Evolutionary conservation across 2,113 vertebrate species (phyloP).

Genomic region (Greenwoodochromis staneri): DNA sequence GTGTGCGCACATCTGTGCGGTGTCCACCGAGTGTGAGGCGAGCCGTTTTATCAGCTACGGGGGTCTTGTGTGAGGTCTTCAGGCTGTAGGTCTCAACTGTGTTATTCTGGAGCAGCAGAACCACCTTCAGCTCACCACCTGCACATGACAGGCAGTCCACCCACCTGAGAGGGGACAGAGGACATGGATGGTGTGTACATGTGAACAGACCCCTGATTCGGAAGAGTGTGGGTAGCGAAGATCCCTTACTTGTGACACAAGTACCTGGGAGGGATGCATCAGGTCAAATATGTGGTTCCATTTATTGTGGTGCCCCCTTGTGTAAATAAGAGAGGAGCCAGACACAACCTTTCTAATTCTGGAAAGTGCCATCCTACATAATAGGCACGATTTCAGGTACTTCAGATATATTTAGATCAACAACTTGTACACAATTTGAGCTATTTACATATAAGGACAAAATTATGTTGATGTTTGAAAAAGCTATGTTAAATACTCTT

Average conservation of each 20-base stretch:
- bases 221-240: neutral
- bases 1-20: conserved; percentile 84
- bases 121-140: conserved; percentile 84
- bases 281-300: neutral
- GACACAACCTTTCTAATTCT: neutral
- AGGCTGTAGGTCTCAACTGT: conserved; percentile 79
- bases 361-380: neutral
- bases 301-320: neutral
- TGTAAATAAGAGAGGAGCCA: neutral
- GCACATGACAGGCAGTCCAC: conserved; percentile 78
- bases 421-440: neutral
- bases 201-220: neutral
- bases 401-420: neutral
- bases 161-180: conserved; percentile 69
- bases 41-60: conserved; percentile 68
- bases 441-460: neutral
- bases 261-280: neutral
- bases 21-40: conserved; percentile 85
- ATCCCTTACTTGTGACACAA: neutral
- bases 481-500: neutral
- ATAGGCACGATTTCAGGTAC: neutral
- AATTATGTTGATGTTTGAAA: neutral
- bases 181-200: neutral
- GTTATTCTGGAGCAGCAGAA: conserved; percentile 91
- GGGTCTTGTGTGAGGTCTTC: conserved; percentile 46